Evolutionary conservation across 2,113 vertebrate genomes (phyloP).

Genomic region (Aldabrachelys gigantea): DNA sequence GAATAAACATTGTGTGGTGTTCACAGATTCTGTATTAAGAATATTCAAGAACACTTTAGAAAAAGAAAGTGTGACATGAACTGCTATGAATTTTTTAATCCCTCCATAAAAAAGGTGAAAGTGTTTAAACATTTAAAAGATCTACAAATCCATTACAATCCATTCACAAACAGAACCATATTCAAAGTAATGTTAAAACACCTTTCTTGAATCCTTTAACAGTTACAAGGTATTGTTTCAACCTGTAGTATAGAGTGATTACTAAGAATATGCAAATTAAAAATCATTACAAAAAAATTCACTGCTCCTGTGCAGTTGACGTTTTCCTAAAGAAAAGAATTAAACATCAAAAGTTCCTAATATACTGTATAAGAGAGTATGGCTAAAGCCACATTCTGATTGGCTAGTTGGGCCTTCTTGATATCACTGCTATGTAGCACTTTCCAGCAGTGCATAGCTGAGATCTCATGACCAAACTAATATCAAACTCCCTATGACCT

Average conservation of each 20-base stretch:
- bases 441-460: not conserved
- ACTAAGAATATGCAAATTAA: slow-evolving; percentile 8
- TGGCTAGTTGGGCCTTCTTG: not conserved
- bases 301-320: slow-evolving; percentile 20
- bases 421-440: not conserved
- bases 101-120: slow-evolving; percentile 37
- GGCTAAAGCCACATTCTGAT: not conserved
- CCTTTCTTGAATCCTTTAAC: slow-evolving; percentile 45
- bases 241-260: slow-evolving; percentile 35
- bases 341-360: slow-evolving; percentile 27
- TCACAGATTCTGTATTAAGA: slow-evolving; percentile 36
- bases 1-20: slow-evolving; percentile 42
- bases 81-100: slow-evolving; percentile 44
- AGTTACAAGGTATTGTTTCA: slow-evolving; percentile 62
- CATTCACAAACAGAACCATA: slow-evolving; percentile 39
- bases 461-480: not conserved
- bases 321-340: slow-evolving; percentile 31
- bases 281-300: slow-evolving; percentile 25
- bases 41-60: slow-evolving; percentile 53
- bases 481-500: not conserved
- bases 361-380: not conserved
- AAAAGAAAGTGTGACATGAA: slow-evolving; percentile 13
- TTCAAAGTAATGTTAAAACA: slow-evolving; percentile 48
- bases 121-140: slow-evolving; percentile 56
- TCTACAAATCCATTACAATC: slow-evolving; percentile 60